Percentiles rank a stretch among this genome's conserved stretches.
phyloP scores from a whole-genome alignment of 2,113 vertebrate genomes.

The Epinephelus lanceolatus region DNA sequence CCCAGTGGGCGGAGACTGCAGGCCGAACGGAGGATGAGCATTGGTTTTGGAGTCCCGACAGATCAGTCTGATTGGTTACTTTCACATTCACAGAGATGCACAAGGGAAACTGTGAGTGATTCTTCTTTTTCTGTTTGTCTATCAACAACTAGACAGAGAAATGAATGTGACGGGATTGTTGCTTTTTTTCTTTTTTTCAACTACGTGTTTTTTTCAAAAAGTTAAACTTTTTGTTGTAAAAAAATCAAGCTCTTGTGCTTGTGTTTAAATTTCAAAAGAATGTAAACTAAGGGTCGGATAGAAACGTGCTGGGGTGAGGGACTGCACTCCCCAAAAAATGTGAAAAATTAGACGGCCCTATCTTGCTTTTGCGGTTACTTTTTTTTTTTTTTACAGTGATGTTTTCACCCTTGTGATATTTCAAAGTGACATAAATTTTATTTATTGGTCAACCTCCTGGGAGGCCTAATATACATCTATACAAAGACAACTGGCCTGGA shows the following conservation, averaged over 20 bases:
- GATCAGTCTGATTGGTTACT: constrained; percentile 81
- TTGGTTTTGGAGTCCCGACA: constrained; percentile 84
- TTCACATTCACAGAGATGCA: constrained; percentile 88
- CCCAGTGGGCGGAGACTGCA: constrained; percentile 86
- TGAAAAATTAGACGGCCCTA: constrained; percentile 83
- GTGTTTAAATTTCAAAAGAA: constrained; percentile 89
- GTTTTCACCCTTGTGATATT: constrained; percentile 83
- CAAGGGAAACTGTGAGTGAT: constrained; percentile 77
- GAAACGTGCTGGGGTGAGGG: constrained; percentile 86
- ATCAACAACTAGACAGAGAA: constrained; percentile 81
- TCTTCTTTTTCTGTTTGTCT: constrained; percentile 51
- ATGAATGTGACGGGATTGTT: constrained; percentile 70
- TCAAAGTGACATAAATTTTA: constrained; percentile 87
- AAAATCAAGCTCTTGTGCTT: constrained; percentile 97
- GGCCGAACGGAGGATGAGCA: constrained; percentile 85
- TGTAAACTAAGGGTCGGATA: constrained; percentile 88
- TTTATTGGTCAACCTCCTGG: constrained; percentile 87
- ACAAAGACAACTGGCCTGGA: constrained; percentile 84
- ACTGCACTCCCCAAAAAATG: constrained; percentile 84
- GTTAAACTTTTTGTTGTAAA: constrained; percentile 90
- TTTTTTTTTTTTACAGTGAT: constrained; percentile 75
- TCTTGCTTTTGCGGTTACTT: constrained; percentile 79
- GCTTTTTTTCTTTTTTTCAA: constrained; percentile 70
- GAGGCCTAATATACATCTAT: constrained; percentile 89
- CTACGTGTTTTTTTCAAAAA: constrained; percentile 81